Percentiles rank a stretch among this genome's conserved stretches.
Conservation (phyloP, 2,113 vertebrate genomes). For the Ornithorhynchus anatinus region DNA sequence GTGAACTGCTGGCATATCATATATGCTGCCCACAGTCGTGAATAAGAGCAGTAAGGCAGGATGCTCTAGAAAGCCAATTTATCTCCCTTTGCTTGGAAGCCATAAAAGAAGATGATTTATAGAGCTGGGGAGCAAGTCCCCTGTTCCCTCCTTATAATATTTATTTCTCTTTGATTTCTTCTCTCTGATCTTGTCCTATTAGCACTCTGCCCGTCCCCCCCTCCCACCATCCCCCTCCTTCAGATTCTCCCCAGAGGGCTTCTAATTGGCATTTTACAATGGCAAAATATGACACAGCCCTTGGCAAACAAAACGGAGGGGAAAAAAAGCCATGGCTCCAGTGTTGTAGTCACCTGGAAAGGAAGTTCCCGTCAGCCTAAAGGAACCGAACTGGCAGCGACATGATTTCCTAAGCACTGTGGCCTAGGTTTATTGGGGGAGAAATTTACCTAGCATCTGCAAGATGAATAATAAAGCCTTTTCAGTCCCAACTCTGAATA, state of each 20-base stretch:
- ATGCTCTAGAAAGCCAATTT: slow-evolving; percentile 12
- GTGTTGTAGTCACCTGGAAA: background rate
- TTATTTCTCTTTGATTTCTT: slow-evolving; percentile 29
- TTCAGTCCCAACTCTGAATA: background rate
- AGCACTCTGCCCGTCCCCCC: background rate
- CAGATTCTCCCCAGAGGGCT: background rate
- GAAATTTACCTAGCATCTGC: slow-evolving; percentile 24
- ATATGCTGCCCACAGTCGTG: background rate
- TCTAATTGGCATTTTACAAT: background rate
- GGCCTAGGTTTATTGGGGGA: slow-evolving; percentile 31
- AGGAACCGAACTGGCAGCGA: slow-evolving; percentile 4
- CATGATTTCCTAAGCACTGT: slow-evolving; percentile 6
- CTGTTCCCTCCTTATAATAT: slow-evolving; percentile 19
- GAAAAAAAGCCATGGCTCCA: background rate
- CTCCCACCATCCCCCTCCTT: background rate
- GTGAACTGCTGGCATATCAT: background rate
- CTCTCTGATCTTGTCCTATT: slow-evolving; percentile 25
- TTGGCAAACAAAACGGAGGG: background rate
- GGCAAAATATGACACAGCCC: background rate
- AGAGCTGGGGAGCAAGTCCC: slow-evolving; percentile 13
- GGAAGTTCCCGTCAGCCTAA: background rate
- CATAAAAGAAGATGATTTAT: slow-evolving; percentile 57
- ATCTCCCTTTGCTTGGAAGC: background rate
- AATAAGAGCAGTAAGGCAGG: slow-evolving; percentile 22
- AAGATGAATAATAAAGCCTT: slow-evolving; percentile 4